Base-by-base conservation (phyloP, 2,113 vertebrate genomes). In the crab-eating macaque (Macaca fascicularis) region DNA sequence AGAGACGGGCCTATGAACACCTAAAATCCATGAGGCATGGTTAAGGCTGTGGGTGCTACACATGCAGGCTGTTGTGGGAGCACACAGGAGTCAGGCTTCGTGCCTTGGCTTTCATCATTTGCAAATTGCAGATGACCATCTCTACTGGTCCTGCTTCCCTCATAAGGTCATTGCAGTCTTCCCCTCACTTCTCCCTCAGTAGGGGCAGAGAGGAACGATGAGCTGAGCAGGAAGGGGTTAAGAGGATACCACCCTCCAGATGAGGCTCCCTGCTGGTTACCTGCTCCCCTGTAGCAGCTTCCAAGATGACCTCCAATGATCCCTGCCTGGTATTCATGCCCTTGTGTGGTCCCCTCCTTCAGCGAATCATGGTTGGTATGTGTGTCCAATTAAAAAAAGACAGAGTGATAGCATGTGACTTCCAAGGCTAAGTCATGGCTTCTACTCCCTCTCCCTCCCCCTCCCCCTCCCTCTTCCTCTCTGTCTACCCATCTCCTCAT, bases 21-120 rank as follows among this genome's bases (percentile, higher is more conserved):
- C 75, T 40, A 0, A 43, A 6, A 2, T 48, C 69, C 22, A 48
- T 19, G 10, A 2, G 0, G 11, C 3, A 6, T 57, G 70, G 1
- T 25, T 14, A 45, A 50, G 35, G 30, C 85, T 35, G 25, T 50
- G 25, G 23, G 12, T 20, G 83, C 69, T 20, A 38, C 43, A 57
- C 4, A 8, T 5, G 32, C 12, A 16, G 52, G 45, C 7, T 55
- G 27, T 52, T 25, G 5, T 14, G 23, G 20, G 48, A 6, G 25
- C n/a, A 32, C 59, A 6, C 0, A 3, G 64, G 48, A 70, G 45
- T 64, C 43, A 38, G 57, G 57, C 61, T 32, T 27, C 6, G 0
- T 59, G 69, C 83, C 80, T 93, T 23, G 38, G 80, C n/a, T 78
- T 70, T 74, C 87, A 27, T 50, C 43, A 8, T 76, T 50, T 89